Evolutionary conservation across 1,140 invertebrate genomes (phyloP), one percentile per base, ranked within the genome.

Genomic region (Limonius californicus): DNA sequence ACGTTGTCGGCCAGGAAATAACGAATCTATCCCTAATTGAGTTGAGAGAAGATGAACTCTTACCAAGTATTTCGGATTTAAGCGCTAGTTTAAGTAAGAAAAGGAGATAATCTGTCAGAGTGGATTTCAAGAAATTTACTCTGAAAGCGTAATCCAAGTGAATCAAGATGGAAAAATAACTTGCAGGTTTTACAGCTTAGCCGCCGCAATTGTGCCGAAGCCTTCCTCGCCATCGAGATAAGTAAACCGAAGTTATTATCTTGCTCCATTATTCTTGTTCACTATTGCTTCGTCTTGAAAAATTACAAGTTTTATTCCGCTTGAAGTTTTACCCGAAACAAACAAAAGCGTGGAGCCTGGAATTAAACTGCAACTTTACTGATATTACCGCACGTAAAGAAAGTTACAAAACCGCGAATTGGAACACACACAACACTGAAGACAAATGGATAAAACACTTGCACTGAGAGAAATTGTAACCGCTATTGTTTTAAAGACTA

Each of bases 191-290:
- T 62, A 62, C 63, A 64, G 63, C 59, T 61, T 27, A 64, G 54
- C 57, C 54, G 45, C 57, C 43, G 63, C 63, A 60, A 62, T 64
- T 61, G 63, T 64, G 39, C 39, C 50, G 54, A 50, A 57, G 35
- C 39, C 45, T 50, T 57, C 47, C 43, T 59, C 47, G 47, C 59
- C 53, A 64, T 64, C 59, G 53, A 64, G 63, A 64, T 64, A 64
- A 64, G 63, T 64, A 64, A 64, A 64, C 63, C 57, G 59, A 64
- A 64, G 63, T 64, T 64, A 64, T 64, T 64, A 64, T 64, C 63
- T 61, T 64, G 56, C 53, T 64, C 59, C 63, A 64, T 64, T 62
- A 70, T 70, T 64, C 54, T 62, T 62, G 61, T 53, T 62, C 55
- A 62, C 54, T 50, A 47, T 61, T 54, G 23, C 53, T 61, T 55